These are phyloP conservation scores for Oryzias javanicus DNA, from an alignment of 2,113 vertebrate species.

Conservation along the genomic window DNA sequence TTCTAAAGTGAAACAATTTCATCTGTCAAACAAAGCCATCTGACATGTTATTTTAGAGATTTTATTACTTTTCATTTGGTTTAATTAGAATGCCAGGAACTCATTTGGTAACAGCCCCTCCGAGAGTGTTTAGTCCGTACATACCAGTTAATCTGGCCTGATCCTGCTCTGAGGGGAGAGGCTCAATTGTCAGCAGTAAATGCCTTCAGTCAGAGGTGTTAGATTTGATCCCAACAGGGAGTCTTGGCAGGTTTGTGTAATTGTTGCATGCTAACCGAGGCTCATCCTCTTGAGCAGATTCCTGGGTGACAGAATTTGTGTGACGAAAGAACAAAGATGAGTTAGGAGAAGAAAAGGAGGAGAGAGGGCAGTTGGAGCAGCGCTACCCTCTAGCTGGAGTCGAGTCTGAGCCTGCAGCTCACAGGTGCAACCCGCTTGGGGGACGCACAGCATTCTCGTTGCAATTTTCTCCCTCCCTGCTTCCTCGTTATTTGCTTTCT, in stretches of 20 bases:
- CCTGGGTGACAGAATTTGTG: conserved; percentile 75
- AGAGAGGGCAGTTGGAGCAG: conserved; percentile 61
- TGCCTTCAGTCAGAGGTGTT: conserved; percentile 67
- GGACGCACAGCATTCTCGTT: conserved; percentile 57
- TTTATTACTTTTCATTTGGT: conserved; percentile 60
- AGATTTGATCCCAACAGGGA: conserved; percentile 67
- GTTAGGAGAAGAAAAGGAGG: conserved; percentile 37
- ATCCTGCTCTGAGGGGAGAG: conserved; percentile 59
- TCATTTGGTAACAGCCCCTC: conserved; percentile 47
- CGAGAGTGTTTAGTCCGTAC: conserved; percentile 48
- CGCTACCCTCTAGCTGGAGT: conserved; percentile 74
- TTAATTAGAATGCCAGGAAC: conserved; percentile 68
- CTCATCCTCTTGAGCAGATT: conserved; percentile 75
- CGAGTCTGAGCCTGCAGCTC: conserved; percentile 79
- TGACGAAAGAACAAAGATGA: conserved; percentile 71
- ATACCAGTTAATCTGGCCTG: conserved; percentile 59
- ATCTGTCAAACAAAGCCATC: conserved; percentile 18
- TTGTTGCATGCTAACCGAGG: conserved; percentile 76
- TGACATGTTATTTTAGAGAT: conserved; percentile 52
- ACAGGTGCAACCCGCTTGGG: conserved; percentile 70
- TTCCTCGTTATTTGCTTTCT: conserved; percentile 16
- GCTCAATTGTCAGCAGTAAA: conserved; percentile 64
- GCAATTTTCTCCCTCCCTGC: conserved; percentile 10
- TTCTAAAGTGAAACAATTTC: conserved; percentile 33
- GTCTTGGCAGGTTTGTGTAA: conserved; percentile 71